Evolutionary conservation across 2,797 vertebrate species (phyloP), one percentile per base, ranked within the genome.

Genomic region (Ptychobarbus kaznakovi): DNA sequence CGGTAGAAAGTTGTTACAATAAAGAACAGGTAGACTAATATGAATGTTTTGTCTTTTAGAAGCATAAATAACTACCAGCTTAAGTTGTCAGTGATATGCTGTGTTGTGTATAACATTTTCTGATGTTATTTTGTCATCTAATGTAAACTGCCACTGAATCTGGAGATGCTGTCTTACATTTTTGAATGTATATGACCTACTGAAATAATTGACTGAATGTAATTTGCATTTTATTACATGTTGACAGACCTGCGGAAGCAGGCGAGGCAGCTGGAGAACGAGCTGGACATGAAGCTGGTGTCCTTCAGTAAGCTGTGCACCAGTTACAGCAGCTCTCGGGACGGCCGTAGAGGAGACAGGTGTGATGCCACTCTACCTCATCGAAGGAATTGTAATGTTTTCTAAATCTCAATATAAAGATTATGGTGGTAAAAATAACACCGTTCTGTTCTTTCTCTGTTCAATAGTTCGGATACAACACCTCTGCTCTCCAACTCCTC

Each of bases 301-400:
- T 99, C 98, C 86, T 99, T 99, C 95, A 99, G 98, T 94, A 99
- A 99, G 92, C 94, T 99, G 12, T 99, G 98, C 91, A 99, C 98
- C 89, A 98, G 97, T 93, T 99, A 97, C 92, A 97, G 95, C 91
- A 92, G 94, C 88, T 88, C 91, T 75, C 95, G 98, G 79, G 98
- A 99, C 88, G 97, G 97, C 91, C 95, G 96, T 20, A 95, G 96
- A 93, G 93, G 93, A 93, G 97, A 99, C 91, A 97, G 96, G 97
- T 98, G 96, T 82, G 76, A 25, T 16, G 8, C 44, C 44, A 49
- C 25, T 63, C 16, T 28, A 44, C 9, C 58, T 46, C 77, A 28
- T 32, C 3, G 1, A 22, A 25, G 61, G 42, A 83, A 40, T 2
- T 76, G 16, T 53, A 0, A 69, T 35, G 18, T 69, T 69, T 38